These are phyloP conservation scores for Bombus turneri DNA, from an alignment of 1,140 invertebrate genomes.

Conservation along the genomic window DNA sequence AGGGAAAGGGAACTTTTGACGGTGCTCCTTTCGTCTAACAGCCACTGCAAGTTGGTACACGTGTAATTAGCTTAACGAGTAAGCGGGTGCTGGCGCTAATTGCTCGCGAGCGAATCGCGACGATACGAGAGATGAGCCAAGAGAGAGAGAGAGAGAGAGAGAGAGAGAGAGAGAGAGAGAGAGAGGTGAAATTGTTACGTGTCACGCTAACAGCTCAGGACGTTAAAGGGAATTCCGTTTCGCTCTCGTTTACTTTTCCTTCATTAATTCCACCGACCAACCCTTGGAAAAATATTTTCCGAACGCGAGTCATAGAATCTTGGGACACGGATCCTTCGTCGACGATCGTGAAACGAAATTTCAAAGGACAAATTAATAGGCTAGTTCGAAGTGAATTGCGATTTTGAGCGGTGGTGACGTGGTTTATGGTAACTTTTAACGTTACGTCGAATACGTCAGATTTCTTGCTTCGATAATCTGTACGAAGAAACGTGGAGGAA, in stretches of 20 bases:
- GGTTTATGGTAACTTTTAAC: too few relatives aligned
- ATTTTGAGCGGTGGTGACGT: too few relatives aligned
- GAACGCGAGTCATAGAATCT: background rate
- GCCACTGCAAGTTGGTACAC: slow-evolving; percentile 50
- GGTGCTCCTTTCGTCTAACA: slow-evolving; percentile 25
- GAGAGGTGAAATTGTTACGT: slow-evolving; percentile 19
- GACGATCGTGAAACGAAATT: too few relatives aligned
- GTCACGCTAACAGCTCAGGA: slow-evolving; percentile 11
- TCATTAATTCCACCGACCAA: slow-evolving; percentile 22
- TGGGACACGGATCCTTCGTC: too few relatives aligned
- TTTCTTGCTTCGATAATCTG: too few relatives aligned
- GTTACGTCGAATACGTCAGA: too few relatives aligned
- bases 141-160: background rate
- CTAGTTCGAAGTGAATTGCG: too few relatives aligned
- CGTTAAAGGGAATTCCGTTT: background rate
- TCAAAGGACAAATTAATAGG: too few relatives aligned
- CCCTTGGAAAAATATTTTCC: slow-evolving; percentile 25
- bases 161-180: background rate
- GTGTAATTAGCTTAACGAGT: slow-evolving; percentile 63
- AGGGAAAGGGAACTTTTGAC: slow-evolving; percentile 53
- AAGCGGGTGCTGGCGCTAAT: slow-evolving; percentile 53
- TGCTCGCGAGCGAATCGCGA: slow-evolving; percentile 46
- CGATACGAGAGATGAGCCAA: background rate
- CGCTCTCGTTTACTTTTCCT: background rate
- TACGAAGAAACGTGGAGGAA: too few relatives aligned